These are phyloP conservation scores for Astropecten irregularis DNA, from an alignment of 53 echinoderm and acorn worm genomes.

Conservation along the genomic window DNA sequence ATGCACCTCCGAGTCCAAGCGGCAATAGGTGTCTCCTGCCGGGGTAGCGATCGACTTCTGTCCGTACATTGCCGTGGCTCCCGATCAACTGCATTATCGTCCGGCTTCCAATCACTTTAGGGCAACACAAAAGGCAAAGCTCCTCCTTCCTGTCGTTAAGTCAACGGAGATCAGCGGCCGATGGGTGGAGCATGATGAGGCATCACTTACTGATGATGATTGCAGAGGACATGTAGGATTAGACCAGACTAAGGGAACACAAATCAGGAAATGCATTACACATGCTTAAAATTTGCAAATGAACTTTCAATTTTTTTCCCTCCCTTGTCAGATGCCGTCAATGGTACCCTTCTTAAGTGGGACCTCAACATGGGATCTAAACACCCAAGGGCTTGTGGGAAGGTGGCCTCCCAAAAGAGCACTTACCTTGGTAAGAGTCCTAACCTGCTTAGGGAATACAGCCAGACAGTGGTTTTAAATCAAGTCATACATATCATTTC, in stretches of 20 bases:
- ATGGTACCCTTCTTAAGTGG: no score
- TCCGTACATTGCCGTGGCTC: slow-evolving; percentile 30
- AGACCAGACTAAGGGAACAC: slow-evolving; percentile 38
- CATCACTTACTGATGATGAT: slow-evolving; percentile 38
- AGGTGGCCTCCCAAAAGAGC: no score
- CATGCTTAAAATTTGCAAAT: slow-evolving; percentile 26
- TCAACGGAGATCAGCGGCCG: slow-evolving; percentile 37
- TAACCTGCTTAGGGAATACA: no score
- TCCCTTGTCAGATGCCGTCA: no score
- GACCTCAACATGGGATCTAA: no score
- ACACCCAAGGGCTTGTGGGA: no score
- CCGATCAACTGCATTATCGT: slow-evolving; percentile 46
- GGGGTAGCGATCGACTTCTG: slow-evolving; percentile 18
- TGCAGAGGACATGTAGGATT: slow-evolving; percentile 35
- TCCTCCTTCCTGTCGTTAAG: slow-evolving; percentile 47
- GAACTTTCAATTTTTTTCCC: slow-evolving; percentile 8
- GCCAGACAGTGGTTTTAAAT: no score
- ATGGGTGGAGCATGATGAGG: slow-evolving; percentile 53
- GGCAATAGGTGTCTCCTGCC: slow-evolving; percentile 37
- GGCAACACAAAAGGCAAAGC: slow-evolving; percentile 46
- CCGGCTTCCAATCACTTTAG: slow-evolving; percentile 39
- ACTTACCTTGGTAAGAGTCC: no score
- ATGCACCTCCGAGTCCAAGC: slow-evolving; percentile 17
- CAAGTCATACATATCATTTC: no score
- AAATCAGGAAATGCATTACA: slow-evolving; percentile 53